phyloP scores from a whole-genome alignment of 2,113 vertebrate genomes.

The Sialia sialis region DNA sequence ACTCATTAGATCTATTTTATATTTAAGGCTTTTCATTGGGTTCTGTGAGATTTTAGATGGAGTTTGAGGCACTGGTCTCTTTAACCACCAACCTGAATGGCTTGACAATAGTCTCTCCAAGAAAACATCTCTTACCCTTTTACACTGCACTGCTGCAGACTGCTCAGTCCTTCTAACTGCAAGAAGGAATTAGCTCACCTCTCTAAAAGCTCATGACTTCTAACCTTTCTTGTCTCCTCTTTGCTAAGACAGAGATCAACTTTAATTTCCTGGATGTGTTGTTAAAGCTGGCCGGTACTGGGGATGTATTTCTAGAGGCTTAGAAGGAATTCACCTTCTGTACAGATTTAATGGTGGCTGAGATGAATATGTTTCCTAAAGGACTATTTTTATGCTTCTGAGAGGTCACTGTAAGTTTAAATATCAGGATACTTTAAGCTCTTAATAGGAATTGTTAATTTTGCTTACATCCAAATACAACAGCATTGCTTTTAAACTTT shows the following conservation, averaged over 20 bases:
- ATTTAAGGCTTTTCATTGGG: background rate
- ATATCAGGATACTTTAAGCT: background rate
- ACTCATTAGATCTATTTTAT: background rate
- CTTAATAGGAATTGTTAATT: background rate
- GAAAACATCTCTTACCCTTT: background rate
- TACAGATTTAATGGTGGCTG: conserved; percentile 20
- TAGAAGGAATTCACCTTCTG: conserved; percentile 21
- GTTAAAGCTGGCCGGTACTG: background rate
- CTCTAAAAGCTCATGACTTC: background rate
- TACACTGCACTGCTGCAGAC: background rate
- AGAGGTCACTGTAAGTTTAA: conserved; percentile 43
- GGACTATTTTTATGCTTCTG: conserved; percentile 8
- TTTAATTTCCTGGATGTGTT: conserved; percentile 18
- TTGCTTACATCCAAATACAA: conserved; percentile 4
- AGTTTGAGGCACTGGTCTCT: background rate
- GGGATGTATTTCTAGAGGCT: conserved; percentile 11
- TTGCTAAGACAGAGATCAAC: conserved; percentile 17
- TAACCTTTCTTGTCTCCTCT: background rate
- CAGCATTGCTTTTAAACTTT: background rate
- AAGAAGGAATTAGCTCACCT: conserved; percentile 27
- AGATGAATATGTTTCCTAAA: conserved; percentile 27
- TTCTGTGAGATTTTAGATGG: background rate
- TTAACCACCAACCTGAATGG: background rate
- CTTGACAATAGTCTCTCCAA: background rate
- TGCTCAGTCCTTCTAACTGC: background rate